Conservation (phyloP, 2,797 vertebrate species). For the Momotus momota region DNA sequence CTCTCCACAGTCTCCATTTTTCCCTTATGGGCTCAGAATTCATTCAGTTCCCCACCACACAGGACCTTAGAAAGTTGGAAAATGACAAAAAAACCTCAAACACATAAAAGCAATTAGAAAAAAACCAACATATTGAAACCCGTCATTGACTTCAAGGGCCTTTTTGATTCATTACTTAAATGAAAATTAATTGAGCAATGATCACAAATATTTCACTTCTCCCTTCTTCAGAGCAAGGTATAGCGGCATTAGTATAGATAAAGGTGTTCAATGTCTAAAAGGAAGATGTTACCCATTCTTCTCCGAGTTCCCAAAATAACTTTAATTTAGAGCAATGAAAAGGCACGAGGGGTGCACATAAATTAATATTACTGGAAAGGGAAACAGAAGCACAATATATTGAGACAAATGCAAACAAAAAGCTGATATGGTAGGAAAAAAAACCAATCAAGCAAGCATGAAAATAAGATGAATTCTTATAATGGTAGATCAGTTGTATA, state of each 20-base stretch:
- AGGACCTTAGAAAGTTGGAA: background rate
- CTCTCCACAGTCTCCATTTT: background rate
- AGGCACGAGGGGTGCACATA: fast-evolving
- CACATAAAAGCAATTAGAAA: background rate
- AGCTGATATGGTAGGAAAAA: background rate
- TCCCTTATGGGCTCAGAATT: background rate
- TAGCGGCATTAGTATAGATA: background rate
- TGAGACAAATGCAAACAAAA: background rate
- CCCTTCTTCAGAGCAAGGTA: background rate
- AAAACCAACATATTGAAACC: background rate
- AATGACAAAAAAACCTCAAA: background rate
- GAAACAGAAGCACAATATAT: background rate
- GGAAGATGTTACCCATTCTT: background rate
- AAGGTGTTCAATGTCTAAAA: background rate
- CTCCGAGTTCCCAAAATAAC: background rate
- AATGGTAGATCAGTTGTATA: background rate
- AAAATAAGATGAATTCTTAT: background rate
- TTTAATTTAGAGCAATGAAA: background rate
- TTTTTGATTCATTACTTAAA: background rate
- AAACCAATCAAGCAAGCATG: background rate
- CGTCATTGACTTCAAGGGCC: background rate
- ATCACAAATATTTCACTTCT: background rate
- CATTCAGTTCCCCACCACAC: background rate
- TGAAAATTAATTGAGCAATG: background rate
- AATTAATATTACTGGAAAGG: background rate